phyloP scores from a whole-genome alignment of 1,140 invertebrate genomes.

The Diorhabda elongata region DNA sequence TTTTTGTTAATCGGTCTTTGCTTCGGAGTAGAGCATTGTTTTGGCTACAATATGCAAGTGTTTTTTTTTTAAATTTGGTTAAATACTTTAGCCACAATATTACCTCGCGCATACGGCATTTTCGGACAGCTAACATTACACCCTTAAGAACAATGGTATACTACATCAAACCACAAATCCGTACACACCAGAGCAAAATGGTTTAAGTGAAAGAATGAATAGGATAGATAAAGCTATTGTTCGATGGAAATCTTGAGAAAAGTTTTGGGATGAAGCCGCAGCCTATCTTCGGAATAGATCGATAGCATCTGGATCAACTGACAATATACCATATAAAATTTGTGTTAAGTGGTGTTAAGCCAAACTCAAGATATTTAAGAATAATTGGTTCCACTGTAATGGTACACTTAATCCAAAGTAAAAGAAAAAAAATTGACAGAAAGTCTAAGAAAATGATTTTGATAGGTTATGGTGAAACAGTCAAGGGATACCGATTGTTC shows the following conservation, averaged over 20 bases:
- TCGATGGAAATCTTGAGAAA: slow-evolving; percentile 38
- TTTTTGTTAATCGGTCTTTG: too few species aligned
- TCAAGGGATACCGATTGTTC: slow-evolving; percentile 30
- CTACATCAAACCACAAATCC: slow-evolving; percentile 30
- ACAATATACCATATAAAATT: slow-evolving; percentile 19
- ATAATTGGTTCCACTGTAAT: slow-evolving; percentile 10
- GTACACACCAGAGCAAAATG: slow-evolving; percentile 49
- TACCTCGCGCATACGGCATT: too few species aligned
- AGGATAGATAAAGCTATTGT: slow-evolving; percentile 44
- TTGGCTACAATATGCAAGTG: too few species aligned
- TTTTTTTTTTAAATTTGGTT: too few species aligned
- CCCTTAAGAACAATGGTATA: slow-evolving; percentile 34
- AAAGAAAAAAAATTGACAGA: slow-evolving; percentile 33
- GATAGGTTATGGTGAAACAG: slow-evolving; percentile 35
- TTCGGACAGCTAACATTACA: too few species aligned
- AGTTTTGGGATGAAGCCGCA: slow-evolving; percentile 50
- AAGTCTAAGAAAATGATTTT: slow-evolving; percentile 38
- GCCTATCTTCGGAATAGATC: slow-evolving; percentile 48
- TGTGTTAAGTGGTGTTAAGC: slow-evolving; percentile 20
- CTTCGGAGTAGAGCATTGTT: too few species aligned
- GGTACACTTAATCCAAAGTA: slow-evolving; percentile 30
- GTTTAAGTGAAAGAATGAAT: slow-evolving; percentile 45
- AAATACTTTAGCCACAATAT: too few species aligned
- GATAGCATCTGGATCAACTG: slow-evolving; percentile 11
- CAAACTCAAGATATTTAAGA: slow-evolving; percentile 36